Percentiles rank a stretch among this genome's conserved stretches.
Conservation (phyloP, 2,113 vertebrate genomes). For the Pyrgilauda ruficollis region DNA sequence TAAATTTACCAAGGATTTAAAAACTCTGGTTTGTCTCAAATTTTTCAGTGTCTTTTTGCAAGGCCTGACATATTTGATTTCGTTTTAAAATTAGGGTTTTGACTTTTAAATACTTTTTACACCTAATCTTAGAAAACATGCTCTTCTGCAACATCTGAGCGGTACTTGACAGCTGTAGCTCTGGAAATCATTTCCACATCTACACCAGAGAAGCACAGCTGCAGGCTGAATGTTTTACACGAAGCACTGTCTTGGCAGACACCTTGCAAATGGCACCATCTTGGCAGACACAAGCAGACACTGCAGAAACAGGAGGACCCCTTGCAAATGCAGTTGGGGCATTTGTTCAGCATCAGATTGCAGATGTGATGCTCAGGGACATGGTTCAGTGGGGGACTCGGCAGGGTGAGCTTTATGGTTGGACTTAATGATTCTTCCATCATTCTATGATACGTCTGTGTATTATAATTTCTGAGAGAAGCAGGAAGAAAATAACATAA, state of each 20-base stretch:
- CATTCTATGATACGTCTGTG: not conserved
- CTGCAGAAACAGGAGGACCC: not conserved
- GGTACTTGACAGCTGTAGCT: not conserved
- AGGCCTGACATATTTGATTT: not conserved
- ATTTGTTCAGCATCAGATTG: not conserved
- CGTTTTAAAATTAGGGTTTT: not conserved
- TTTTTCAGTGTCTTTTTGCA: not conserved
- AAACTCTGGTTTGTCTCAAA: not conserved
- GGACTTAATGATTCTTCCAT: not conserved
- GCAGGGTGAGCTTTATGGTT: not conserved
- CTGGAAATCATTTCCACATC: not conserved
- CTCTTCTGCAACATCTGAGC: not conserved
- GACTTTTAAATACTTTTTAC: not conserved
- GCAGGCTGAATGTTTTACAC: not conserved
- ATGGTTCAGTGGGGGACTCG: not conserved
- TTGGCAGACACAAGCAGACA: not conserved
- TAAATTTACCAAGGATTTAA: not conserved
- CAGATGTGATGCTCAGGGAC: not conserved
- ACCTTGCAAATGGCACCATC: not conserved
- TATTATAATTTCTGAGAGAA: not conserved
- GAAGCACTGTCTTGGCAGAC: not conserved
- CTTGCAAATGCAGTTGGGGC: not conserved
- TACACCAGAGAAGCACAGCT: not conserved
- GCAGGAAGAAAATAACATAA: not conserved
- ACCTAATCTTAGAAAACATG: not conserved